A percentile compares a stretch with the other conserved stretches of the same genome.
phyloP scores from a whole-genome alignment of 2,113 vertebrate species.

The Lycocorax pyrrhopterus region DNA sequence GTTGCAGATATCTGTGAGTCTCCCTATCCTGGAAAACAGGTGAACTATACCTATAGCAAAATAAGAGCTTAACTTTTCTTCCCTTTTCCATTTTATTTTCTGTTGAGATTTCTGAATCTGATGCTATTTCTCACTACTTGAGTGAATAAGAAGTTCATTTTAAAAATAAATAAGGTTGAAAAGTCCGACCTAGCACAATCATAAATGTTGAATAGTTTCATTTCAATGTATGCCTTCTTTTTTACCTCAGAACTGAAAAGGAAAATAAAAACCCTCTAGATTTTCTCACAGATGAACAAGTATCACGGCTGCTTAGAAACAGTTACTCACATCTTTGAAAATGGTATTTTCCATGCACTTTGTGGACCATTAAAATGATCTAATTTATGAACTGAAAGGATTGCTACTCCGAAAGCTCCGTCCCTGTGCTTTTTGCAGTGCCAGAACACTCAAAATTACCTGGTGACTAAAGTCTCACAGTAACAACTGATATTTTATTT shows the following conservation, averaged over 20 bases:
- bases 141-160: neutral
- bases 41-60: neutral
- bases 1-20: neutral
- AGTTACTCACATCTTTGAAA: neutral
- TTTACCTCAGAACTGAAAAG: neutral
- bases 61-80: neutral
- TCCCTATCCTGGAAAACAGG: neutral
- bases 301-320: neutral
- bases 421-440: constrained; percentile 19
- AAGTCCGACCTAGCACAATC: neutral
- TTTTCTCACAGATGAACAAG: neutral
- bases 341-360: neutral
- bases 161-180: neutral
- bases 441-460: constrained; percentile 32
- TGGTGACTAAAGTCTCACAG: constrained; percentile 34
- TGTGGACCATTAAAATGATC: neutral
- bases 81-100: neutral
- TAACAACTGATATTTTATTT: constrained; percentile 56
- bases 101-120: neutral
- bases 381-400: constrained; percentile 49
- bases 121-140: neutral
- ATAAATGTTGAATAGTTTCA: neutral
- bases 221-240: neutral
- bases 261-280: neutral
- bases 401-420: constrained; percentile 27